phyloP scores from a whole-genome alignment of 2,797 vertebrate species.

The Linurgus olivaceus region DNA sequence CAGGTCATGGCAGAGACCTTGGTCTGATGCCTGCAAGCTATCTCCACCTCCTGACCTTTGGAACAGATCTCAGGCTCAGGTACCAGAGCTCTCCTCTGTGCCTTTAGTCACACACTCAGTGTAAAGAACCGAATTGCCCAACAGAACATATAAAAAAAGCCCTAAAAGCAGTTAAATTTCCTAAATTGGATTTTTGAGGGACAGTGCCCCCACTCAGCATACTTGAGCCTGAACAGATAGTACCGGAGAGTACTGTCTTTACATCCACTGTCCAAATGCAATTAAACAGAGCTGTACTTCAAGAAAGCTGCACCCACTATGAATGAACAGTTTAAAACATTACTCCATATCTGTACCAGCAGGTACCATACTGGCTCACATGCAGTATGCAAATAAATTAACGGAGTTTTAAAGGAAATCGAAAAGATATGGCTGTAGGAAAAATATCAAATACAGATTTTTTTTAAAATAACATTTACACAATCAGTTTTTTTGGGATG shows the following conservation, averaged over 20 bases:
- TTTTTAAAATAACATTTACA: background rate
- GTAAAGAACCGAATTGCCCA: background rate
- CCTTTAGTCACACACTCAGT: background rate
- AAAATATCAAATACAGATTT: background rate
- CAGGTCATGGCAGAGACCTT: background rate
- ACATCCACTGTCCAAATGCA: background rate
- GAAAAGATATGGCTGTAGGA: background rate
- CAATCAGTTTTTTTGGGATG: background rate
- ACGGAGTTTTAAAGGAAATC: background rate
- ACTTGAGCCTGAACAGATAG: fast-evolving
- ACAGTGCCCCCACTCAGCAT: background rate
- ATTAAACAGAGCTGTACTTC: background rate
- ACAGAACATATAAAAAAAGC: fast-evolving
- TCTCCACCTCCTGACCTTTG: background rate
- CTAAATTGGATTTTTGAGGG: background rate
- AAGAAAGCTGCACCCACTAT: background rate
- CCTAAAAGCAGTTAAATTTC: background rate
- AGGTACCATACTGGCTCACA: background rate
- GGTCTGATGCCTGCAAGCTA: background rate
- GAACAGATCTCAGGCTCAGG: background rate
- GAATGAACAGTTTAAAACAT: background rate
- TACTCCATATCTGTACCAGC: background rate
- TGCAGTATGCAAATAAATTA: background rate
- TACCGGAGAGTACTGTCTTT: fast-evolving
- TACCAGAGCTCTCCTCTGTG: background rate